These are phyloP conservation scores for Mirza zaza DNA, from an alignment of 2,113 vertebrate species.

Conservation along the genomic window DNA sequence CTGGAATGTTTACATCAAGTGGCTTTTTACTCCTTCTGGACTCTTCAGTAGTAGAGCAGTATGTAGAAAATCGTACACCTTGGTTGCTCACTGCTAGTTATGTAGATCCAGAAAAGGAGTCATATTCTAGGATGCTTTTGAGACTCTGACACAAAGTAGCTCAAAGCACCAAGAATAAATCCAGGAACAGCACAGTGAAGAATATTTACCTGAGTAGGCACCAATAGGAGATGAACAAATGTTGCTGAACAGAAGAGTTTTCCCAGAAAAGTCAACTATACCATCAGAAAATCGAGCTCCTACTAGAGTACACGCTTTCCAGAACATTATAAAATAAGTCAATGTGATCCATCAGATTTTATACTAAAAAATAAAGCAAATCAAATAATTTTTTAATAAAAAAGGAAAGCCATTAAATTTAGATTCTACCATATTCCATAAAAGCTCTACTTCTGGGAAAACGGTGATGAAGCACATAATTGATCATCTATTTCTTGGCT, in stretches of 20 bases:
- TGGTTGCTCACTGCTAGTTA: slow-evolving; percentile 26
- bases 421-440: background rate
- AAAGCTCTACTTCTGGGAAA: slow-evolving; percentile 10
- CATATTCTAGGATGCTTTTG: slow-evolving; percentile 18
- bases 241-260: background rate
- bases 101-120: slow-evolving; percentile 37
- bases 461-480: background rate
- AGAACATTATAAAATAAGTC: slow-evolving; percentile 36
- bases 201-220: slow-evolving; percentile 45
- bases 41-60: slow-evolving; percentile 8
- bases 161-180: slow-evolving; percentile 51
- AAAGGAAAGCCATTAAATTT: background rate
- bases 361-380: slow-evolving; percentile 32
- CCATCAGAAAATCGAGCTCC: slow-evolving; percentile 38
- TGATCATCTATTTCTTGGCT: background rate
- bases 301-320: background rate
- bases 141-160: slow-evolving; percentile 38
- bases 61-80: background rate
- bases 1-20: background rate
- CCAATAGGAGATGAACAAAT: slow-evolving; percentile 29
- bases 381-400: slow-evolving; percentile 33
- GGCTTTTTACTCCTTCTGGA: background rate
- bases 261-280: slow-evolving; percentile 31
- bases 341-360: slow-evolving; percentile 29
- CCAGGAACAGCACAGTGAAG: background rate